phyloP scores from a whole-genome alignment of 1,140 invertebrate species.

The Apis laboriosa region DNA sequence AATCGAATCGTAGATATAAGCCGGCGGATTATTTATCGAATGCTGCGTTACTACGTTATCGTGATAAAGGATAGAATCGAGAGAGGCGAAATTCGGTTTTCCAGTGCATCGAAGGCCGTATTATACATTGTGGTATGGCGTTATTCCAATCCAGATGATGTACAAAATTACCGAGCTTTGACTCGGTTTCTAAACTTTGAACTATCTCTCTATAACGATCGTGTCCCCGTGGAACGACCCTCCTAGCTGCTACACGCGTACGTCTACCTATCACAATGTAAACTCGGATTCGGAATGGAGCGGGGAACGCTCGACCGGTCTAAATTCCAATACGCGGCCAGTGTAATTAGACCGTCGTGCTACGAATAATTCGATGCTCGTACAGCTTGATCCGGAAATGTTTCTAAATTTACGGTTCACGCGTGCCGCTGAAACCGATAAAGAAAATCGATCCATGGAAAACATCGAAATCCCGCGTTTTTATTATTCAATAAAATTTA shows the following conservation, averaged over 20 bases:
- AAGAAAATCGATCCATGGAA: neutral
- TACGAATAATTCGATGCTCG: neutral
- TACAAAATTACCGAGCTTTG: slow-evolving; percentile 8
- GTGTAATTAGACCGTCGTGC: slow-evolving; percentile 1
- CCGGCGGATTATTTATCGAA: neutral
- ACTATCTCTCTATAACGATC: neutral
- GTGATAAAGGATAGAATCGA: neutral
- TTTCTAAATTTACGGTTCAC: neutral
- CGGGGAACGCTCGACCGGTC: neutral
- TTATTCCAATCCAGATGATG: slow-evolving; percentile 6
- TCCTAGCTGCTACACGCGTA: neutral
- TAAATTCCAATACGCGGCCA: slow-evolving; percentile 9
- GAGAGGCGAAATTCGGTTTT: neutral
- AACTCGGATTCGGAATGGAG: neutral
- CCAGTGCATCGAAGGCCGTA: neutral
- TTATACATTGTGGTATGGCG: no score
- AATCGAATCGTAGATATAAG: no score
- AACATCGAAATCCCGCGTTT: no score
- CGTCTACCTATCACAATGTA: slow-evolving; percentile 10
- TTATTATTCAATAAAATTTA: no score
- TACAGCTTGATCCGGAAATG: neutral
- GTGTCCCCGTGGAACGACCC: neutral
- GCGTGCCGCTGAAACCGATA: neutral
- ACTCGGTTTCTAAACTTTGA: neutral
- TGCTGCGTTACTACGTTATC: neutral